Evolutionary conservation across 2,113 vertebrate genomes (phyloP).

Genomic region (Zingel zingel): DNA sequence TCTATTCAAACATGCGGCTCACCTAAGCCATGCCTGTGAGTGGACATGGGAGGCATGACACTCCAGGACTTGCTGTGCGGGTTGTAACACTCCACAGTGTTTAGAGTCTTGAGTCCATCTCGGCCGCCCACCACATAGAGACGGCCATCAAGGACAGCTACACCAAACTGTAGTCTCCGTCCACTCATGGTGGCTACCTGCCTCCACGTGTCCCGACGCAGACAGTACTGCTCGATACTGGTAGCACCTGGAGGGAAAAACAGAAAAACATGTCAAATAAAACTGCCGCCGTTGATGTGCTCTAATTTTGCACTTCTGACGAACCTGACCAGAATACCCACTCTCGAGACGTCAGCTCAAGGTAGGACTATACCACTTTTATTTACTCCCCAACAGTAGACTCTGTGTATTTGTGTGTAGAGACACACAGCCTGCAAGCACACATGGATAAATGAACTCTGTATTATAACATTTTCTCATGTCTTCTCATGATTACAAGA

Average conservation of each 20-base stretch:
- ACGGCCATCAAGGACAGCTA: conserved; percentile 93
- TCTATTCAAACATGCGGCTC: not conserved
- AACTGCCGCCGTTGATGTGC: not conserved
- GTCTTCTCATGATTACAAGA: not conserved
- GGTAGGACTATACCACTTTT: not conserved
- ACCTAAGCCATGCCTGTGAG: conserved; percentile 97
- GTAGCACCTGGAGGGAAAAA: conserved; percentile 88
- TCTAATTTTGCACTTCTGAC: not conserved
- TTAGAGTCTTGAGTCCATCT: conserved; percentile 97
- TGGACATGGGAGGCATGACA: conserved; percentile 98
- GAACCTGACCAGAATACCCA: not conserved
- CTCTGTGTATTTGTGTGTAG: not conserved
- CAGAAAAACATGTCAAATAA: not conserved
- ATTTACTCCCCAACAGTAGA: not conserved
- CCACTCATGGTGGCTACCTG: conserved; percentile 98
- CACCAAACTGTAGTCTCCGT: conserved; percentile 95
- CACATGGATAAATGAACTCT: not conserved
- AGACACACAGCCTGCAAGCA: not conserved
- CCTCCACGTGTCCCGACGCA: conserved; percentile 93
- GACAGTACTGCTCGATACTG: conserved; percentile 98
- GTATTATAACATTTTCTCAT: not conserved
- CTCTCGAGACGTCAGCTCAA: not conserved
- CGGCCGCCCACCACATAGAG: conserved; percentile 96
- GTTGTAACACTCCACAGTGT: conserved; percentile 98
- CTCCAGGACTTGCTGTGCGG: conserved; percentile 97